These are phyloP conservation scores for Elachura formosa DNA, from an alignment of 2,113 vertebrate genomes.

Conservation along the genomic window DNA sequence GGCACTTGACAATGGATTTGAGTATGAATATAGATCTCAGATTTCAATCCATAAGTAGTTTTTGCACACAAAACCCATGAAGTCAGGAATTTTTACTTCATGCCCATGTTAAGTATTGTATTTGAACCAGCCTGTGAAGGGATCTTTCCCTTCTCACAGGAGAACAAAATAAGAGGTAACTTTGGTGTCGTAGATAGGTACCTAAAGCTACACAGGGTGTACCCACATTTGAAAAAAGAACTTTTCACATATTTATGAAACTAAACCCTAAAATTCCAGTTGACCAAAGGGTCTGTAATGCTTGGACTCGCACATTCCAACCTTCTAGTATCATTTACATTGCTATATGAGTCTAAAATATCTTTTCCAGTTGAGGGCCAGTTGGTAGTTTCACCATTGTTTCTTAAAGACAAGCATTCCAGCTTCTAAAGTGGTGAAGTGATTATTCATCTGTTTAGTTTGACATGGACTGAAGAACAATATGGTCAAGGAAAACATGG, in stretches of 20 bases:
- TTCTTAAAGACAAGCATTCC: neutral
- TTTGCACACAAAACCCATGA: neutral
- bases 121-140: neutral
- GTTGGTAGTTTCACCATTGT: neutral
- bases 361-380: neutral
- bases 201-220: neutral
- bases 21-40: neutral
- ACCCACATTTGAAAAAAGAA: neutral
- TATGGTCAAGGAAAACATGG: neutral
- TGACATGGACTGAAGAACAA: neutral
- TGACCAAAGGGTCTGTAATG: neutral
- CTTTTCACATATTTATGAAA: neutral
- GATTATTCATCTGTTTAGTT: neutral
- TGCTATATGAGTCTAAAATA: neutral
- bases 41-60: neutral
- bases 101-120: neutral
- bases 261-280: neutral
- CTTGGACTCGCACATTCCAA: neutral
- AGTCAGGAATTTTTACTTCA: fast-evolving
- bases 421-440: neutral
- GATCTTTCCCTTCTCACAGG: neutral
- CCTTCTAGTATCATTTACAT: neutral
- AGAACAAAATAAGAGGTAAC: neutral
- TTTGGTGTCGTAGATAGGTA: neutral
- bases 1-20: neutral